A percentile compares a stretch with the other conserved stretches of the same genome.
These are phyloP conservation scores for Nycticorax nycticorax DNA, from an alignment of 2,113 vertebrate genomes.

Conservation along the genomic window DNA sequence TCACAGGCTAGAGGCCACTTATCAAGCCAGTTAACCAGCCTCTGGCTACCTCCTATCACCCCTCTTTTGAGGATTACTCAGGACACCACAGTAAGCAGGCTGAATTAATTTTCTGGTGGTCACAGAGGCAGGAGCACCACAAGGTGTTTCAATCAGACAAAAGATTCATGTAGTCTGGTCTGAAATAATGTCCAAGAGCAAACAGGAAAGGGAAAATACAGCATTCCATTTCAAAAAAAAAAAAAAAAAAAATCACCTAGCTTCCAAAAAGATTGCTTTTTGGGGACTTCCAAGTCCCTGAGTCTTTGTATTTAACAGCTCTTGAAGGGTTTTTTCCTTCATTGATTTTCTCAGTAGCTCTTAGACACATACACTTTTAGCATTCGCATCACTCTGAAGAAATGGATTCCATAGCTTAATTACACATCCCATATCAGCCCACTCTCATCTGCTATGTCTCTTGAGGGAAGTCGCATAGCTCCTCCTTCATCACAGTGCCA, in stretches of 20 bases:
- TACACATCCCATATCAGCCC: not conserved
- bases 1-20: not conserved
- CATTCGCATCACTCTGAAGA: not conserved
- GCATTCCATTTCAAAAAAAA: not conserved
- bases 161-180: not conserved
- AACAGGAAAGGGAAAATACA: not conserved
- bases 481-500: not conserved
- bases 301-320: not conserved
- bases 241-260: not conserved
- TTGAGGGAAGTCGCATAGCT: not conserved
- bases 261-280: not conserved
- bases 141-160: not conserved
- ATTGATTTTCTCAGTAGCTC: not conserved
- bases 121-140: not conserved
- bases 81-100: not conserved
- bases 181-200: not conserved
- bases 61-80: not conserved
- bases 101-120: not conserved
- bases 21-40: not conserved
- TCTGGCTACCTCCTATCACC: not conserved
- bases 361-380: not conserved
- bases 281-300: rapidly evolving
- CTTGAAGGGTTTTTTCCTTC: not conserved
- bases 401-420: not conserved
- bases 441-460: not conserved